Percentiles rank a stretch among this genome's conserved stretches.
Conservation (phyloP, 2,797 vertebrate genomes). For the Micromesistius poutassou region DNA sequence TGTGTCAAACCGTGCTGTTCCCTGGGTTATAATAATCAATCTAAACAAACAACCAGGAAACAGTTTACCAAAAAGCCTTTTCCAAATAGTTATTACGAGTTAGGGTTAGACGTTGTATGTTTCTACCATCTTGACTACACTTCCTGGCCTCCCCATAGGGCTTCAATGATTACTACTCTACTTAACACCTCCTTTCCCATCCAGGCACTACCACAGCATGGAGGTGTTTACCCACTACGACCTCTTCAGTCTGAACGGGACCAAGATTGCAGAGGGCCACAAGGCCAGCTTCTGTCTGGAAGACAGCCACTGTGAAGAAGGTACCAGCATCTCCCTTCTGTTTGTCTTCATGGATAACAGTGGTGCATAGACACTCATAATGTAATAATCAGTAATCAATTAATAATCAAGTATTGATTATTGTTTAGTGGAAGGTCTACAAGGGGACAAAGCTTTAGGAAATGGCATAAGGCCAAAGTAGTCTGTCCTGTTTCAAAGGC, state of each 20-base stretch:
- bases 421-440: not conserved
- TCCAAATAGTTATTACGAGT: not conserved
- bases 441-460: not conserved
- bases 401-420: not conserved
- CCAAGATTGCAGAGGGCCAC: slow-evolving; percentile 93
- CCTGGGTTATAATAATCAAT: not conserved
- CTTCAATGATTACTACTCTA: not conserved
- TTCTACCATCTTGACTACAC: no score
- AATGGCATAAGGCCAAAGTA: not conserved
- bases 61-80: not conserved
- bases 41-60: not conserved
- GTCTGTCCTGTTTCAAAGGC: not conserved
- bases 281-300: slow-evolving; percentile 98
- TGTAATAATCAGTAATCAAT: no score
- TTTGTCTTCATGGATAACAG: no score
- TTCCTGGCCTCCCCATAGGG: not conserved
- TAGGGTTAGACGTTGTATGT: not conserved
- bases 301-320: slow-evolving; percentile 87
- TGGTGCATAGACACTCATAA: no score
- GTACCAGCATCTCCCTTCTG: slow-evolving; percentile 62
- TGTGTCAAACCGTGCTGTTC: not conserved
- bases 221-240: slow-evolving; percentile 97
- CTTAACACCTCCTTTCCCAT: slow-evolving; percentile 6
- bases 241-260: slow-evolving; percentile 86
- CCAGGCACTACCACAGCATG: slow-evolving; percentile 96